phyloP scores from a whole-genome alignment of 2,888 invertebrate genomes.

The Trichogramma evanescens region DNA sequence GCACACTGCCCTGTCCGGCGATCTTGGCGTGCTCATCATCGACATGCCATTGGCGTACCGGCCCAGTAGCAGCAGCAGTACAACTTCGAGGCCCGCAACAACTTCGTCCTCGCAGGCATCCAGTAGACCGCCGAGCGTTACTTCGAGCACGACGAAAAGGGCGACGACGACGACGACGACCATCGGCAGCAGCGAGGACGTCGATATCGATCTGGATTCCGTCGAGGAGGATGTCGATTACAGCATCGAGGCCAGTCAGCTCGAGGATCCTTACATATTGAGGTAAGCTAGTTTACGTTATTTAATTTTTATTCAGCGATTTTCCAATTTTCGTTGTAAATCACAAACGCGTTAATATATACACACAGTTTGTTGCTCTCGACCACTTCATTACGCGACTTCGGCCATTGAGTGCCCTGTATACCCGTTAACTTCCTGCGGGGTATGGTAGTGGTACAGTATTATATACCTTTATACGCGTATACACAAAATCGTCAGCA shows the following conservation, averaged over 20 bases:
- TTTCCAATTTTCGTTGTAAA: no score
- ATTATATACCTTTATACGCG: no score
- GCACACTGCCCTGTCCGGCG: slow-evolving; percentile 72
- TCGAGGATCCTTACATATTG: slow-evolving; percentile 29
- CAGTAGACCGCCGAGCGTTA: slow-evolving; percentile 30
- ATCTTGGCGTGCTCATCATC: slow-evolving; percentile 64
- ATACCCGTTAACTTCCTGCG: no score
- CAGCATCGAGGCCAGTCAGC: slow-evolving; percentile 11
- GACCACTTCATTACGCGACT: no score
- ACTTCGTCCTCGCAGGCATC: background rate
- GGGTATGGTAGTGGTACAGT: no score
- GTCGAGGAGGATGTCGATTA: slow-evolving; percentile 28
- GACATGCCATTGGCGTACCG: slow-evolving; percentile 39
- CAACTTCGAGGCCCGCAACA: slow-evolving; percentile 1
- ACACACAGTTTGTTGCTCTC: no score
- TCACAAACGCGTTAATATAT: no score
- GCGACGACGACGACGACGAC: slow-evolving; percentile 29
- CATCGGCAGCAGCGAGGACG: slow-evolving; percentile 39
- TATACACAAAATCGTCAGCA: no score
- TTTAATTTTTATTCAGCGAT: no score
- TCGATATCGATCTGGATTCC: slow-evolving; percentile 1
- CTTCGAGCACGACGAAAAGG: slow-evolving; percentile 36
- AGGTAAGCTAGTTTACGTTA: slow-evolving; percentile 24
- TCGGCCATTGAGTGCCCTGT: no score
- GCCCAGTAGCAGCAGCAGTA: slow-evolving; percentile 34